A percentile compares a stretch with the other conserved stretches of the same genome.
phyloP scores from a whole-genome alignment of 2,888 invertebrate species.

The Drosophila pseudotalamancana region DNA sequence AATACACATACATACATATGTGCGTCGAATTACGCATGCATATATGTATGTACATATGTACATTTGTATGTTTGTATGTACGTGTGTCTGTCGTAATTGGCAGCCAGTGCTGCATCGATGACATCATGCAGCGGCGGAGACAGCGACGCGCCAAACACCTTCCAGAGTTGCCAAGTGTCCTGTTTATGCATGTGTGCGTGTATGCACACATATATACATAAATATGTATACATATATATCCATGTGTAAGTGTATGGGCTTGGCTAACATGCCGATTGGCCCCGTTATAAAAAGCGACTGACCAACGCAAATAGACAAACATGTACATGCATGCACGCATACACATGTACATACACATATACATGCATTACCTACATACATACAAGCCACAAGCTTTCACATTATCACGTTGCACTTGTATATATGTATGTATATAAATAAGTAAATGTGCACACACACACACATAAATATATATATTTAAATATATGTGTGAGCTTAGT shows the following conservation, averaged over 20 bases:
- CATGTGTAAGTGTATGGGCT: conserved; percentile 32
- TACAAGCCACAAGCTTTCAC: background rate
- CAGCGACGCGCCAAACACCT: conserved; percentile 56
- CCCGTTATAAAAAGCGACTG: conserved; percentile 42
- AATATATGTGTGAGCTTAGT: background rate
- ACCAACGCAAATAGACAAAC: conserved; percentile 39
- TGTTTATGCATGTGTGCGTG: conserved; percentile 1
- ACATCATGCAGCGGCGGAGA: conserved; percentile 67
- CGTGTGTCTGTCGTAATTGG: conserved; percentile 65
- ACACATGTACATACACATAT: background rate
- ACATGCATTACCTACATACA: background rate
- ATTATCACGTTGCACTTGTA: conserved; percentile 1
- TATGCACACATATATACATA: conserved; percentile 3
- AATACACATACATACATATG: background rate
- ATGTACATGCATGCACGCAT: background rate
- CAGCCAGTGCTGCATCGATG: conserved; percentile 60
- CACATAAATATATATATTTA: background rate
- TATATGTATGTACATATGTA: background rate
- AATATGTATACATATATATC: conserved; percentile 18
- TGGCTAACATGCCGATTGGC: conserved; percentile 65
- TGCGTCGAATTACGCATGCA: conserved; percentile 7
- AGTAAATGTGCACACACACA: too few species aligned
- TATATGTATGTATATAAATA: background rate
- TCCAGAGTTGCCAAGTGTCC: conserved; percentile 46
- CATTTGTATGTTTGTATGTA: conserved; percentile 8